Conservation (phyloP, 2,113 vertebrate genomes). For the Lanius ludovicianus region DNA sequence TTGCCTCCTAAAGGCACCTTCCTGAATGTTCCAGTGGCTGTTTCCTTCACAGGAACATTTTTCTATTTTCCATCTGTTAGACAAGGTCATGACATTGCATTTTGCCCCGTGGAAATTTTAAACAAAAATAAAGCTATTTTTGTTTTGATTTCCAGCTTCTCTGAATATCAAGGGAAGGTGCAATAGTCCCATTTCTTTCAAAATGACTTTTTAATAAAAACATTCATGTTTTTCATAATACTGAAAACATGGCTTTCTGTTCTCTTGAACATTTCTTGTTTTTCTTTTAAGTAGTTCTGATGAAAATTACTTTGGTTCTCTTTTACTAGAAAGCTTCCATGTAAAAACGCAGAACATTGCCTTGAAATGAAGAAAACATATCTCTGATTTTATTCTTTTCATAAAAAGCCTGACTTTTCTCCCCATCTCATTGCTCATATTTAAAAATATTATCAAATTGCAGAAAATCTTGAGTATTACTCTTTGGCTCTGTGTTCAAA, state of each 20-base stretch:
- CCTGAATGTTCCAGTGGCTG: not conserved
- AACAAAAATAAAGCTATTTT: slow-evolving; percentile 35
- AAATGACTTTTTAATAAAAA: not conserved
- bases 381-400: not conserved
- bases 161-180: not conserved
- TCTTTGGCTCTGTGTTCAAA: not conserved
- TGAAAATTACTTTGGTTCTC: not conserved
- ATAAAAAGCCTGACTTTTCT: not conserved
- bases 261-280: not conserved
- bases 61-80: not conserved
- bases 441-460: not conserved
- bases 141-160: slow-evolving; percentile 18
- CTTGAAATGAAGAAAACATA: not conserved
- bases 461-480: not conserved
- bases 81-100: not conserved
- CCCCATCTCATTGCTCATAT: not conserved
- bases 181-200: not conserved
- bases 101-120: not conserved
- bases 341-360: not conserved
- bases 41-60: not conserved
- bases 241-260: not conserved
- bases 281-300: not conserved
- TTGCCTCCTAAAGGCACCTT: not conserved
- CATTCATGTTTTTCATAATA: not conserved
- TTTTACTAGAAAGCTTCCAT: not conserved